Percentiles rank a stretch among this genome's conserved stretches.
phyloP scores from a whole-genome alignment of 2,797 vertebrate species.

The Esox lucius region DNA sequence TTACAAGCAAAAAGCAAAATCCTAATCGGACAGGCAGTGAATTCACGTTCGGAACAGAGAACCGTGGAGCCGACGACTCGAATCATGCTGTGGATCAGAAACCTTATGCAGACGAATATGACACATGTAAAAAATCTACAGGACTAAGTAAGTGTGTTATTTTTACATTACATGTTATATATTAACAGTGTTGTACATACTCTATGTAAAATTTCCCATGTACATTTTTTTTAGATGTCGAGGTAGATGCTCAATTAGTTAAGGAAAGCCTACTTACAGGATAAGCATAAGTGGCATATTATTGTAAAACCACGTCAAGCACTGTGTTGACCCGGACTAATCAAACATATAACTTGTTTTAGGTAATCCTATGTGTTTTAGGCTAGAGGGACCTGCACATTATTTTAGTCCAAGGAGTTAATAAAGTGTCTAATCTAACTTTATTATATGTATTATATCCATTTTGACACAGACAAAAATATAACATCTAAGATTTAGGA shows the following conservation, averaged over 20 bases:
- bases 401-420: background rate
- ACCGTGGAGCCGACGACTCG: constrained; percentile 67
- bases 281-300: background rate
- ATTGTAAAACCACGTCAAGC: background rate
- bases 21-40: constrained; percentile 67
- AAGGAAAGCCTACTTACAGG: background rate
- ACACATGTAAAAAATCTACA: constrained; percentile 66
- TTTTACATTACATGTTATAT: background rate
- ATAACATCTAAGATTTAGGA: background rate
- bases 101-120: constrained; percentile 74
- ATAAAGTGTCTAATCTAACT: background rate
- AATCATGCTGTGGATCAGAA: constrained; percentile 65
- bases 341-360: background rate
- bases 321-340: background rate
- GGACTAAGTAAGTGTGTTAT: constrained; percentile 74
- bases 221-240: background rate
- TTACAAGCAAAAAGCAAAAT: constrained; percentile 85
- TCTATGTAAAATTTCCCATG: background rate
- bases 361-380: background rate
- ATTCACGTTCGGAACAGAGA: constrained; percentile 59
- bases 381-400: background rate
- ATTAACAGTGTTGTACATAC: background rate
- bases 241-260: background rate
- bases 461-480: background rate
- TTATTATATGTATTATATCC: background rate